Evolutionary conservation across 2,888 invertebrate genomes (phyloP).

Genomic region (Eristalinus aeneus): DNA sequence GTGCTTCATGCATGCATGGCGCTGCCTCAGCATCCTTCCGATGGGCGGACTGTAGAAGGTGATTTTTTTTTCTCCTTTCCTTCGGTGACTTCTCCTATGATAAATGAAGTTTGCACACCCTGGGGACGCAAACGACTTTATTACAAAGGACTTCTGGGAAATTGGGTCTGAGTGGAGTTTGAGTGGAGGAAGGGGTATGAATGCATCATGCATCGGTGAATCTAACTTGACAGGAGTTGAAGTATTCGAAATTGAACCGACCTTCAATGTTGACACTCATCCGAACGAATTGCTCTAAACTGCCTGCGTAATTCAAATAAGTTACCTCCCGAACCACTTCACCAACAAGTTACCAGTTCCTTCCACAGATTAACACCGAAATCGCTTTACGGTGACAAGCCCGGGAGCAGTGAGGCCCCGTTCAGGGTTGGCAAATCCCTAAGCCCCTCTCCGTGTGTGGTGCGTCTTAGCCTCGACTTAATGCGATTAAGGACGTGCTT

Average conservation of each 20-base stretch:
- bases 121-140: background rate
- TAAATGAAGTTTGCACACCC: background rate
- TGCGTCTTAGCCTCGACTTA: background rate
- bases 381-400: background rate
- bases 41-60: background rate
- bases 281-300: background rate
- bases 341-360: background rate
- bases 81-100: background rate
- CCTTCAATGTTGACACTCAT: background rate
- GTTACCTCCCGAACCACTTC: background rate
- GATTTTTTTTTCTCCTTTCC: background rate
- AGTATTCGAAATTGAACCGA: too few species aligned
- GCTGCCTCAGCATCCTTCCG: background rate
- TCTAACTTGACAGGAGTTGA: too few species aligned
- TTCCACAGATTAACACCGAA: background rate
- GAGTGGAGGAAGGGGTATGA: too few species aligned
- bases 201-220: too few species aligned
- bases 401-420: too few species aligned
- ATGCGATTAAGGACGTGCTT: background rate
- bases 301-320: background rate
- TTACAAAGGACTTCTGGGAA: background rate
- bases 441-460: background rate
- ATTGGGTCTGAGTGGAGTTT: background rate
- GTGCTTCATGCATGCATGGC: background rate
- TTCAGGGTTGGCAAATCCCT: background rate